Evolutionary conservation across 2,113 vertebrate species (phyloP).

Genomic region (Taurulus bubalis): DNA sequence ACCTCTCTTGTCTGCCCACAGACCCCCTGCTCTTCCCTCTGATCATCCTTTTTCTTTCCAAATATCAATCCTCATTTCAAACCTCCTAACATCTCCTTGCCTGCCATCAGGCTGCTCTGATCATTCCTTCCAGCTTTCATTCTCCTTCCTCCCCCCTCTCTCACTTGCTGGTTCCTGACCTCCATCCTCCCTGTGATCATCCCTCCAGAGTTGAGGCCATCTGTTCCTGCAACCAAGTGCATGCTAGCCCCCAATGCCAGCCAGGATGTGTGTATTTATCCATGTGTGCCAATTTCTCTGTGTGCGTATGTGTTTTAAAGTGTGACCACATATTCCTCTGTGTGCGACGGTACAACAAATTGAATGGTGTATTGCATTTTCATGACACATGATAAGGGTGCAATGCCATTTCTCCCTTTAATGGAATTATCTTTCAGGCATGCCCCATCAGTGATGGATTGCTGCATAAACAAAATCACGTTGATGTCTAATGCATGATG

Average conservation of each 20-base stretch:
- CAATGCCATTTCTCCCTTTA: conserved; percentile 30
- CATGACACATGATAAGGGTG: conserved; percentile 37
- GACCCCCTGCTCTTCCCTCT: conserved; percentile 37
- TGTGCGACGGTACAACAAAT: neutral
- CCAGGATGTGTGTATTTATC: conserved; percentile 56
- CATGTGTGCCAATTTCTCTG: conserved; percentile 47
- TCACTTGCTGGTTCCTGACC: conserved; percentile 76
- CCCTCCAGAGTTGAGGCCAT: conserved; percentile 81
- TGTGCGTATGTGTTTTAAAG: conserved; percentile 29
- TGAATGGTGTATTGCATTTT: conserved; percentile 44
- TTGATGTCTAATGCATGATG: conserved; percentile 50
- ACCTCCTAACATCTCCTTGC: conserved; percentile 48
- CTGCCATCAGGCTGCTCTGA: conserved; percentile 63
- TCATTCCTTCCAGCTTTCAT: conserved; percentile 54
- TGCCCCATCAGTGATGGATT: conserved; percentile 31
- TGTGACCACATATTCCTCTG: conserved; percentile 31
- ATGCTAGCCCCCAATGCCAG: conserved; percentile 35
- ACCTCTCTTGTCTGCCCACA: conserved; percentile 11
- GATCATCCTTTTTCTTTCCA: conserved; percentile 42
- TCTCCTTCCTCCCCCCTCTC: conserved; percentile 20
- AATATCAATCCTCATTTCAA: conserved; percentile 60
- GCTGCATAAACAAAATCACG: conserved; percentile 39
- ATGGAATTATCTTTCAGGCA: conserved; percentile 34
- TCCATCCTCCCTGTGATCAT: conserved; percentile 80
- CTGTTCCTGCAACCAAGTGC: conserved; percentile 77